phyloP scores from a whole-genome alignment of 1,140 invertebrate genomes.

The Drosophila repletoides region DNA sequence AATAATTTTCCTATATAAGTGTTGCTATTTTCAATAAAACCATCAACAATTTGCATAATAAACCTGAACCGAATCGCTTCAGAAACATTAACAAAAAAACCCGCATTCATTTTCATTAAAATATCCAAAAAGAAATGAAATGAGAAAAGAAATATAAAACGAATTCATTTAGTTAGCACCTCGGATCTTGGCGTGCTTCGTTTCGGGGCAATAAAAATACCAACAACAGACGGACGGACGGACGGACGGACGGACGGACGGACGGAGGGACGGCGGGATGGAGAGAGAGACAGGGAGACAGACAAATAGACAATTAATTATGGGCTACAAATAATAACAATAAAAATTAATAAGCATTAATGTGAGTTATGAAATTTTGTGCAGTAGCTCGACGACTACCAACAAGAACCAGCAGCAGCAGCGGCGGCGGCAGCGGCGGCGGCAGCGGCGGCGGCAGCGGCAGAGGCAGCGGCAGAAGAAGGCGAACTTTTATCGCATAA shows the following conservation, averaged over 20 bases:
- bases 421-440: too few relatives aligned
- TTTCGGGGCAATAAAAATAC: slow-evolving; percentile 37
- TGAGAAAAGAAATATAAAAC: slow-evolving; percentile 14
- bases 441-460: too few relatives aligned
- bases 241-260: too few relatives aligned
- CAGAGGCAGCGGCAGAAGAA: too few relatives aligned
- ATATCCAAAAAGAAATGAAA: slow-evolving; percentile 7
- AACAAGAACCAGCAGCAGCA: too few relatives aligned
- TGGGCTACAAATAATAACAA: slow-evolving; percentile 51
- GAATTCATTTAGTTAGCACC: slow-evolving; percentile 51
- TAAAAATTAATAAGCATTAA: slow-evolving; percentile 58
- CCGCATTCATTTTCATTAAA: slow-evolving; percentile 42
- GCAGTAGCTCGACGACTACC: slow-evolving; percentile 13
- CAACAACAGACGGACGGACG: too few relatives aligned
- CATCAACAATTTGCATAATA: slow-evolving; percentile 46
- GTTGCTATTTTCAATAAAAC: slow-evolving; percentile 38
- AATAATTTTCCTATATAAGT: slow-evolving; percentile 36
- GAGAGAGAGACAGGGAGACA: too few relatives aligned
- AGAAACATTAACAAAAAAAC: slow-evolving; percentile 4
- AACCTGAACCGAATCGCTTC: slow-evolving; percentile 25
- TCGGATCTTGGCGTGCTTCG: slow-evolving; percentile 11
- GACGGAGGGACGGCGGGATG: too few relatives aligned
- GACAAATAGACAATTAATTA: slow-evolving; percentile 54
- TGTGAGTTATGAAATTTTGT: slow-evolving; percentile 49
- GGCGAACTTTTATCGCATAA: slow-evolving; percentile 38